Conservation (phyloP, 2,888 invertebrate species). For the Actias luna region DNA sequence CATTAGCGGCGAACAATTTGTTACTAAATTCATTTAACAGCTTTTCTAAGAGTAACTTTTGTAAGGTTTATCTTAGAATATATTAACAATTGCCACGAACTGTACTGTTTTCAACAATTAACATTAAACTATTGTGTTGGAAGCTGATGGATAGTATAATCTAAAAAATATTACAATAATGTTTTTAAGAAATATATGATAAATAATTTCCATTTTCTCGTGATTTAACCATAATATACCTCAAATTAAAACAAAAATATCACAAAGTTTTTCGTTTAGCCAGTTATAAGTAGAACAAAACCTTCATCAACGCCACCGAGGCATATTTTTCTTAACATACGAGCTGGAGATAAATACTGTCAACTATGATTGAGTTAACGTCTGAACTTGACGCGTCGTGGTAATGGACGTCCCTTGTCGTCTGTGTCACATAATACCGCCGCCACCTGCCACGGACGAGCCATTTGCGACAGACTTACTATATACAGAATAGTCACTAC, state of each 20-base stretch:
- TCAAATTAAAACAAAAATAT: neutral
- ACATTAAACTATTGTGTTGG: no score
- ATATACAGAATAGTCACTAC: neutral
- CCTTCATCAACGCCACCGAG: neutral
- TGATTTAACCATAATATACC: no score
- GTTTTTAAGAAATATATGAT: no score
- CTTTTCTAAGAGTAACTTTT: neutral
- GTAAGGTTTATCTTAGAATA: neutral
- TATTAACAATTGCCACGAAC: neutral
- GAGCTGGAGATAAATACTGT: conserved; percentile 58
- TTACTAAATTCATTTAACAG: conserved; percentile 6
- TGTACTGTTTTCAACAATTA: no score
- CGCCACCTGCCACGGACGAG: conserved; percentile 35
- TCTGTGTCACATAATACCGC: conserved; percentile 64
- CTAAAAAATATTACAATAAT: no score
- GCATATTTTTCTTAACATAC: conserved; percentile 1
- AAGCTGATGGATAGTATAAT: neutral
- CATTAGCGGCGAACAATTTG: conserved; percentile 11
- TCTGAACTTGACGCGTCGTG: conserved; percentile 39
- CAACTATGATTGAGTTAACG: conserved; percentile 71
- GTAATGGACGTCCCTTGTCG: conserved; percentile 68
- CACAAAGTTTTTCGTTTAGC: neutral
- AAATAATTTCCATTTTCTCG: no score
- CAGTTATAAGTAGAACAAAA: neutral
- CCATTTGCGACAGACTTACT: conserved; percentile 45